Conservation (phyloP, 92 coral and sea anemone genomes). For the Zoanthus sansibaricus region DNA sequence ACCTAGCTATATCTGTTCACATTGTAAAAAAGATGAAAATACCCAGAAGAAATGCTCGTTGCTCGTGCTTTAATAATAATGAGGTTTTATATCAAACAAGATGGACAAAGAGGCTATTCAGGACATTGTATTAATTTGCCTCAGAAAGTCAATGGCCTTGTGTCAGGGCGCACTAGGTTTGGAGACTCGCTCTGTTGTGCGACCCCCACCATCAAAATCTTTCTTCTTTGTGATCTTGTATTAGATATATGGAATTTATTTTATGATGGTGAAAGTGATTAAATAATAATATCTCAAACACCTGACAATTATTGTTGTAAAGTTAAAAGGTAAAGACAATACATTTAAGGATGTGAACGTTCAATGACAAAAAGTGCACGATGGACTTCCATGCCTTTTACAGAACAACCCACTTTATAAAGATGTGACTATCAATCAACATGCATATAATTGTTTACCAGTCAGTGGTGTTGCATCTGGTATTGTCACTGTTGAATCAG, state of each 20-base stretch:
- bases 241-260: no score
- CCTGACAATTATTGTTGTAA: conserved; percentile 13
- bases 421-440: conserved; percentile 48
- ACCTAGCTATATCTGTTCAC: conserved; percentile 45
- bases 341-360: conserved; percentile 39
- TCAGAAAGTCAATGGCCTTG: conserved; percentile 33
- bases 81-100: conserved; percentile 35
- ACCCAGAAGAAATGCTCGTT: conserved; percentile 44
- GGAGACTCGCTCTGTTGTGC: no score
- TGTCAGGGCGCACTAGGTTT: no score
- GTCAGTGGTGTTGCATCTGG: conserved; percentile 38
- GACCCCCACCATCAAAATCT: no score
- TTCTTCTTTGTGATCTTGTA: no score
- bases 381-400: conserved; percentile 48
- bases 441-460: conserved; percentile 61
- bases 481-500: conserved; percentile 61
- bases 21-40: conserved; percentile 53
- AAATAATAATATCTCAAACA: conserved; percentile 39
- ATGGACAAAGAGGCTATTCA: conserved; percentile 9
- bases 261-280: no score
- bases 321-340: conserved; percentile 13
- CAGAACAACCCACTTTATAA: conserved; percentile 49
- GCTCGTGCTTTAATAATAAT: conserved; percentile 29
- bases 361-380: conserved; percentile 46
- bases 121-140: conserved; percentile 18